Evolutionary conservation across 2,113 vertebrate genomes (phyloP).

Genomic region (Anas platyrhynchos): DNA sequence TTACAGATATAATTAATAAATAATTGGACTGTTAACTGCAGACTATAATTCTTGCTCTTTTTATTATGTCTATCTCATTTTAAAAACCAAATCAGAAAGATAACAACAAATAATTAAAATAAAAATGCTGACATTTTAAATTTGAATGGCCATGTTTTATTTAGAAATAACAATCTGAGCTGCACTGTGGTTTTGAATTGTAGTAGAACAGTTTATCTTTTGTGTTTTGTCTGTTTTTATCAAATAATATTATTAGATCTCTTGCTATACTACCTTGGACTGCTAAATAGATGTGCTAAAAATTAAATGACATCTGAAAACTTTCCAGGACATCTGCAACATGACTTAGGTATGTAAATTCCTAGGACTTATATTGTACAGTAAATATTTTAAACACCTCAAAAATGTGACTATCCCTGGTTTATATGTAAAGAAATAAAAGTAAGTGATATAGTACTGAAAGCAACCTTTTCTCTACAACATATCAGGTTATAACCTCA

Average conservation of each 20-base stretch:
- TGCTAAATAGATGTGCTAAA: background rate
- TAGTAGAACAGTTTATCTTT: background rate
- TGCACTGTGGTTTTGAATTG: background rate
- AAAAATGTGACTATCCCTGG: background rate
- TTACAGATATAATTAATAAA: background rate
- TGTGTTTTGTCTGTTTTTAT: background rate
- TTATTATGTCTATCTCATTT: background rate
- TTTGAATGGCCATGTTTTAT: background rate
- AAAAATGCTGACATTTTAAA: background rate
- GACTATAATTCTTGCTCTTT: background rate
- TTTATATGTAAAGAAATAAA: background rate
- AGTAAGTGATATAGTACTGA: background rate
- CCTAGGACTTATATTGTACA: background rate
- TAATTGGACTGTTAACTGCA: background rate
- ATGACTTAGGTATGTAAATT: background rate
- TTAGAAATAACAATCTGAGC: background rate
- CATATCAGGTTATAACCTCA: background rate
- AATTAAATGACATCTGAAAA: background rate
- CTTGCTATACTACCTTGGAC: background rate
- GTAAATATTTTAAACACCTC: background rate
- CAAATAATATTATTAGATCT: background rate
- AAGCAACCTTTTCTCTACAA: background rate
- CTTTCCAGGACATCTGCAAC: constrained; percentile 30
- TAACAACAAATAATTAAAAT: background rate
- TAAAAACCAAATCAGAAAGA: background rate